These are phyloP conservation scores for Leptothorax acervorum DNA, from an alignment of 2,888 invertebrate genomes.

Conservation along the genomic window DNA sequence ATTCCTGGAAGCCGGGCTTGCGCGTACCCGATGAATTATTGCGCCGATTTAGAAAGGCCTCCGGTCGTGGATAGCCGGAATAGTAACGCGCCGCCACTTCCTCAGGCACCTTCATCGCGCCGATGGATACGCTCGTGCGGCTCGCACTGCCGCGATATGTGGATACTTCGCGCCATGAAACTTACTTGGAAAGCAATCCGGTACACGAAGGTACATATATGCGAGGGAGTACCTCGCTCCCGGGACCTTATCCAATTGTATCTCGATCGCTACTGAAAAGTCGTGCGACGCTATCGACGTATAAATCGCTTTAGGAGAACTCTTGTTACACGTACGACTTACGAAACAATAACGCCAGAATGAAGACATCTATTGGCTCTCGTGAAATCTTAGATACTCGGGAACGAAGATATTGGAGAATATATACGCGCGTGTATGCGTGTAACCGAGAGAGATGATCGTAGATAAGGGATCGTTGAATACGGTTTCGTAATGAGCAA, in stretches of 20 bases:
- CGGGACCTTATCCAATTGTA: slow-evolving; percentile 30
- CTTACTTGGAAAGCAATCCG: slow-evolving; percentile 19
- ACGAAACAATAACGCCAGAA: slow-evolving; percentile 35
- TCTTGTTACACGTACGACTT: slow-evolving; percentile 20
- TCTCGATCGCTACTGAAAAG: slow-evolving; percentile 48
- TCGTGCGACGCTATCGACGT: slow-evolving; percentile 31
- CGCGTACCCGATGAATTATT: slow-evolving; percentile 76
- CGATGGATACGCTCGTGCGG: slow-evolving; percentile 40
- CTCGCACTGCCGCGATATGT: not conserved
- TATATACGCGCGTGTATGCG: not conserved
- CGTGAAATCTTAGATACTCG: not conserved
- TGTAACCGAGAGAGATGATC: slow-evolving; percentile 26
- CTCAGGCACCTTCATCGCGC: slow-evolving; percentile 44
- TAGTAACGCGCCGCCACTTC: slow-evolving; percentile 56
- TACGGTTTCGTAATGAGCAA: slow-evolving; percentile 58
- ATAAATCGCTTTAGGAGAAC: slow-evolving; percentile 32
- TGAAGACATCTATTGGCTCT: slow-evolving; percentile 31
- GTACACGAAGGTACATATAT: not conserved
- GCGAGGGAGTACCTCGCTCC: not conserved
- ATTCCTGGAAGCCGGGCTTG: slow-evolving; percentile 74
- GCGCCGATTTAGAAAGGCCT: slow-evolving; percentile 74
- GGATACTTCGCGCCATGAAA: slow-evolving; percentile 24
- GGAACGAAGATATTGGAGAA: not conserved
- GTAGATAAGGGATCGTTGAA: slow-evolving; percentile 49
- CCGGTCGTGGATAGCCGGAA: slow-evolving; percentile 42